Conservation (phyloP, 2,113 vertebrate species). For the Notarius lentiginosus region DNA sequence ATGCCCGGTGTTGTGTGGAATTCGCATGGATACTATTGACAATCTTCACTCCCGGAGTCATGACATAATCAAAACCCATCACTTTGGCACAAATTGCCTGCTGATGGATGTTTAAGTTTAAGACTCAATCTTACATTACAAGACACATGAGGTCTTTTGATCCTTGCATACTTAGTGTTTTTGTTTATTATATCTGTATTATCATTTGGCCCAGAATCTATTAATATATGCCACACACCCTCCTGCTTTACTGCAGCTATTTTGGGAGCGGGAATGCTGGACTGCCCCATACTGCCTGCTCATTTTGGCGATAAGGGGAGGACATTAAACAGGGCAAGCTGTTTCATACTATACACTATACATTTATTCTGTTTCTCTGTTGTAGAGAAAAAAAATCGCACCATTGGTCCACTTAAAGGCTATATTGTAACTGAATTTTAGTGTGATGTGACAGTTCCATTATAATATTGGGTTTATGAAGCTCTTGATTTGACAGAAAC, state of each 20-base stretch:
- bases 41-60: no score
- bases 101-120: no score
- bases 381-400: neutral
- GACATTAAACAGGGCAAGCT: conserved; percentile 17
- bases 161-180: neutral
- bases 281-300: neutral
- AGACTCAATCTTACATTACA: neutral
- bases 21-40: no score
- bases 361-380: neutral
- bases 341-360: neutral
- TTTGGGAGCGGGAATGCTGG: conserved; percentile 50
- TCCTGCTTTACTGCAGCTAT: conserved; percentile 46
- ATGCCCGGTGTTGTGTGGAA: no score
- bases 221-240: conserved; percentile 53
- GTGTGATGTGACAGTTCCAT: neutral
- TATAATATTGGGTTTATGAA: neutral
- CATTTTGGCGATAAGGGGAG: conserved; percentile 26
- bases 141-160: neutral
- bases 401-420: neutral
- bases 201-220: conserved; percentile 47
- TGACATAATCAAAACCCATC: no score
- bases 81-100: no score
- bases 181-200: conserved; percentile 29
- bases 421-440: neutral
- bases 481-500: neutral